Conservation (phyloP, 2,888 invertebrate species). For the Pristionchus mayeri region DNA sequence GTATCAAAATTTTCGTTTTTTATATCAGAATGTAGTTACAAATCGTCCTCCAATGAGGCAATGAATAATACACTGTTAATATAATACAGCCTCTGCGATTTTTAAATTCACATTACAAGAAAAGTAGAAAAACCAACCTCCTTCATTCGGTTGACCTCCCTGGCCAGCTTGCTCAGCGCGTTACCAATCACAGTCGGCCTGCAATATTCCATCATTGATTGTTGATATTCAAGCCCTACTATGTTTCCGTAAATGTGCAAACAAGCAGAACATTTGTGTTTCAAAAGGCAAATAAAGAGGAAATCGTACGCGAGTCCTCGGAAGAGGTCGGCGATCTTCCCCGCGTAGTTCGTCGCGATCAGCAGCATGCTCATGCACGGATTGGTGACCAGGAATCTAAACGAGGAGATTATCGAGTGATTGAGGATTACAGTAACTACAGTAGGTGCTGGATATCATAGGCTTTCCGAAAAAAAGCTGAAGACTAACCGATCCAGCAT, state of each 20-base stretch:
- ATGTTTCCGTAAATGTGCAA: too few species aligned
- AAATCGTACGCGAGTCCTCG: neutral
- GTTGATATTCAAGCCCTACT: neutral
- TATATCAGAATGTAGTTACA: neutral
- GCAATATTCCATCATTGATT: neutral
- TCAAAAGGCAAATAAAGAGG: neutral
- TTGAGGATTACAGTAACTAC: neutral
- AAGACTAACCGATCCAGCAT: neutral
- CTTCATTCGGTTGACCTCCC: constrained; percentile 21
- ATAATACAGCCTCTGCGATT: too few species aligned
- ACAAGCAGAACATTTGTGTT: too few species aligned
- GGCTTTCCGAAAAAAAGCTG: neutral
- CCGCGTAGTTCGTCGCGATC: neutral
- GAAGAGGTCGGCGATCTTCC: neutral
- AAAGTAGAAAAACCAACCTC: neutral
- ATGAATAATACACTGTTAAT: neutral
- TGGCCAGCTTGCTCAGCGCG: neutral
- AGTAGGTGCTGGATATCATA: too few species aligned
- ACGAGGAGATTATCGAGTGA: neutral
- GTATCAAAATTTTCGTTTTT: neutral
- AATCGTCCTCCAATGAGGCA: neutral
- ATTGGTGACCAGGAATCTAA: neutral
- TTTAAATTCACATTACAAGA: too few species aligned
- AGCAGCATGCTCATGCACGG: neutral
- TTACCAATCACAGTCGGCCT: neutral